Evolutionary conservation across 2,797 vertebrate genomes (phyloP), one percentile per base, ranked within the genome.

Genomic region (Amphiprion clarkii): DNA sequence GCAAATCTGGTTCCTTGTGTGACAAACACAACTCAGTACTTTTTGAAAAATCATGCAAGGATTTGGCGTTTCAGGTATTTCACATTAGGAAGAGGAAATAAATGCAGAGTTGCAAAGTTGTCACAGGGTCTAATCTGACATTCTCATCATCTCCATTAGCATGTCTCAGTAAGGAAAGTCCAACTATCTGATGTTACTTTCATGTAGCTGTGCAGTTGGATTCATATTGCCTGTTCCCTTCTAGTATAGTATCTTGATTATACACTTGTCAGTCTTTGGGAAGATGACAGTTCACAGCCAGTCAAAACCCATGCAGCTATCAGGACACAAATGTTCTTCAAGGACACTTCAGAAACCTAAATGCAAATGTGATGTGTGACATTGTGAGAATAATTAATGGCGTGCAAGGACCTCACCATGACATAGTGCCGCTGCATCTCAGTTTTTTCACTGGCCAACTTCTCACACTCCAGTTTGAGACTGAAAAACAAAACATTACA

Each of bases 371-470:
- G 64, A 71, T 71, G 11, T 65, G 49, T 12, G 25, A 54, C 21
- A 46, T 36, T 58, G 42, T 49, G 25, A 48, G 19, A 40, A 3
- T 46, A 61, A 54, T 49, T 2, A 49, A 74, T 1, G 11, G 7
- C 68, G 58, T 44, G 36, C 58, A 67, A 48, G 5, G 42, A 55
- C 64, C 96, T 94, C 93, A 98, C 97, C 97, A 99, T 99, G 86
- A 99, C 97, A 87, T 99, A 99, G 92, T 99, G 97, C 82, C 97
- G 94, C 92, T 99, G 97, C 97, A 99, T 98, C 95, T 98, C 97
- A 3, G 97, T 99, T 92, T 99, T 99, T 94, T 99, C 97, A 4
- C 97, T 97, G 90, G 97, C 97, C 93, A 99, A 90, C 93, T 99
- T 99, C 94, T 99, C 97, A 94, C 97, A 99, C 93, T 99, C 97